Base-by-base conservation (phyloP, 2,888 invertebrate genomes). In the Polyploca ridens region DNA sequence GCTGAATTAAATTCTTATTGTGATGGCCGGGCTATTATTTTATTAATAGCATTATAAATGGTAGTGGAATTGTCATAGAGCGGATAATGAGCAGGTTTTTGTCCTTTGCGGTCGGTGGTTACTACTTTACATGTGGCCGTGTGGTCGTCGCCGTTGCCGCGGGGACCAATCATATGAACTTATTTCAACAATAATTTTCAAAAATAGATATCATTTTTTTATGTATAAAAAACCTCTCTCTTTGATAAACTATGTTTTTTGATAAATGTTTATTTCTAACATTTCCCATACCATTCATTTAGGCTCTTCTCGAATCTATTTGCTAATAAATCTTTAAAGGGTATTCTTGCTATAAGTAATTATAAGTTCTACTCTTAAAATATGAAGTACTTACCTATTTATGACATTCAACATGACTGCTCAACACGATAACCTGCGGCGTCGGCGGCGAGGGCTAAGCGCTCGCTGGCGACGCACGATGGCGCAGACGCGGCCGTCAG, bases 11-110 rank as follows among this genome's bases (percentile, higher is more conserved):
- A 84, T 78, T 79, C 70, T 79, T 82, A 82, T 82, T 82, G 76
- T 81, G 70, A 76, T 83, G 78, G 79, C 27, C 69, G 65, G 72
- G 69, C 75, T 81, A 89, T 91, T 90, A 91, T 91, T 86, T 86
- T 90, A 91, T 92, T 91, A 92, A 93, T 92, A 91, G 90, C 89
- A 91, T 90, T 91, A 90, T 90, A 92, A 93, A 92, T 91, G 88
- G 83, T 41, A 85, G 83, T 77, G 77, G 84, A 81, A 88, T 88
- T 90, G 90, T 89, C 87, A 84, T 82, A 81, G 71, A 77, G 75
- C 75, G 73, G 77, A 85, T 89, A 88, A 90, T 90, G 84, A 85
- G 85, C 71, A 68, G 75, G 84, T 91, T 91, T 90, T 90, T 90
- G 88, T 87, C 87, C 87, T 88, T 87, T 86, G 81, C 76, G 76